phyloP scores from a whole-genome alignment of 1,140 invertebrate species.

The Eumaeus atala region DNA sequence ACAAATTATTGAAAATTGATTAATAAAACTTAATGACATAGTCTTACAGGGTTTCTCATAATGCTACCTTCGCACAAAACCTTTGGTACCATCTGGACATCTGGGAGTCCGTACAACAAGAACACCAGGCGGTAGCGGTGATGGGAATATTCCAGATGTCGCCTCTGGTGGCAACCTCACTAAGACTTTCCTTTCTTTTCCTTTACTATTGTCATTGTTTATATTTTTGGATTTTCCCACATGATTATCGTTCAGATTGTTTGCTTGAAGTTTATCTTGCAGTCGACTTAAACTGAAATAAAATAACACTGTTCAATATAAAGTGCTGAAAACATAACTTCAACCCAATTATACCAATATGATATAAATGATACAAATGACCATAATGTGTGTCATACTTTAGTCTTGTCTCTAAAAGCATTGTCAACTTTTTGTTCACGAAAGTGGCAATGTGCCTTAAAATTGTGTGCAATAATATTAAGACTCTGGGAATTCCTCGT shows the following conservation, averaged over 20 bases:
- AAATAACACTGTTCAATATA: neutral
- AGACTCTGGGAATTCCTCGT: no score
- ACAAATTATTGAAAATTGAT: neutral
- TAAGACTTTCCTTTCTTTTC: constrained; percentile 55
- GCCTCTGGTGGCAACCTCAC: constrained; percentile 44
- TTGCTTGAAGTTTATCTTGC: constrained; percentile 64
- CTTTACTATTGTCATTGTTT: constrained; percentile 50
- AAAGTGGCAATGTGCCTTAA: no score
- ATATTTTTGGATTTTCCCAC: constrained; percentile 39
- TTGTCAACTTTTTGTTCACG: no score
- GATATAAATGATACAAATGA: no score
- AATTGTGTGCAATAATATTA: no score
- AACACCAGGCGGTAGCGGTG: constrained; percentile 66
- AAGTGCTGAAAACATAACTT: no score
- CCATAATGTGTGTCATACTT: no score
- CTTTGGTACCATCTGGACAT: constrained; percentile 75
- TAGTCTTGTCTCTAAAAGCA: no score
- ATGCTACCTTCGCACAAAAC: constrained; percentile 76
- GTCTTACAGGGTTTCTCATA: constrained; percentile 17
- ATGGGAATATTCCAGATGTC: constrained; percentile 52
- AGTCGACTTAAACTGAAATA: constrained; percentile 55
- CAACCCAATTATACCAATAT: no score
- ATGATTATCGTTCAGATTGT: constrained; percentile 55
- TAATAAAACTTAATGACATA: neutral
- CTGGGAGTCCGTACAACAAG: constrained; percentile 72